Evolutionary conservation across 2,797 vertebrate species (phyloP).

Genomic region (Naso thynnoides): DNA sequence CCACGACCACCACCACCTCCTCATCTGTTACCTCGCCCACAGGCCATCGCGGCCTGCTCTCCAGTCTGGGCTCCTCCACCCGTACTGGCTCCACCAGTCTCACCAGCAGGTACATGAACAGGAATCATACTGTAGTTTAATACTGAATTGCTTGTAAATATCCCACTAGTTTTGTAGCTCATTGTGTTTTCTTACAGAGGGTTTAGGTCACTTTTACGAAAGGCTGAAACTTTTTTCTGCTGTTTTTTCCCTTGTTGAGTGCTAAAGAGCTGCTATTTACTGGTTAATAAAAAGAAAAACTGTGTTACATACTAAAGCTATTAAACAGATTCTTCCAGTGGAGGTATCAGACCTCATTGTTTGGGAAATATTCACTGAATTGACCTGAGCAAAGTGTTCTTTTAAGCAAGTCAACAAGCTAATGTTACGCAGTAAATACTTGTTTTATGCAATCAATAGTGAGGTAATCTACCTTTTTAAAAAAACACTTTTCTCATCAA

Average conservation of each 20-base stretch:
- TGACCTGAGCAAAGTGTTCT: neutral
- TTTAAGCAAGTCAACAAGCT: neutral
- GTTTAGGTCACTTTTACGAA: neutral
- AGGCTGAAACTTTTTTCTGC: neutral
- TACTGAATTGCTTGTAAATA: neutral
- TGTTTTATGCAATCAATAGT: neutral
- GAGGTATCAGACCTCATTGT: no score
- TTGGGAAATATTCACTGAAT: neutral
- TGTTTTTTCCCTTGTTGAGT: neutral
- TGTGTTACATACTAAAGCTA: neutral
- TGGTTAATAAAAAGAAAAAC: neutral
- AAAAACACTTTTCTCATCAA: neutral
- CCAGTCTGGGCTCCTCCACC: conserved; percentile 87
- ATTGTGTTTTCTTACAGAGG: neutral
- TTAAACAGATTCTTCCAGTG: neutral
- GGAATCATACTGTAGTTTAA: neutral
- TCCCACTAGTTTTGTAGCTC: neutral
- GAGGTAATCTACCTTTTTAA: neutral
- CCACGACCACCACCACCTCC: conserved; percentile 85
- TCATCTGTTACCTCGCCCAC: conserved; percentile 97
- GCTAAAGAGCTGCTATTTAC: neutral
- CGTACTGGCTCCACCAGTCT: conserved; percentile 91
- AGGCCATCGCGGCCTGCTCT: conserved; percentile 90
- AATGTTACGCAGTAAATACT: neutral
- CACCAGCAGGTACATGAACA: conserved; percentile 90